Evolutionary conservation across 2,797 vertebrate genomes (phyloP).

Genomic region (Helarctos malayanus): DNA sequence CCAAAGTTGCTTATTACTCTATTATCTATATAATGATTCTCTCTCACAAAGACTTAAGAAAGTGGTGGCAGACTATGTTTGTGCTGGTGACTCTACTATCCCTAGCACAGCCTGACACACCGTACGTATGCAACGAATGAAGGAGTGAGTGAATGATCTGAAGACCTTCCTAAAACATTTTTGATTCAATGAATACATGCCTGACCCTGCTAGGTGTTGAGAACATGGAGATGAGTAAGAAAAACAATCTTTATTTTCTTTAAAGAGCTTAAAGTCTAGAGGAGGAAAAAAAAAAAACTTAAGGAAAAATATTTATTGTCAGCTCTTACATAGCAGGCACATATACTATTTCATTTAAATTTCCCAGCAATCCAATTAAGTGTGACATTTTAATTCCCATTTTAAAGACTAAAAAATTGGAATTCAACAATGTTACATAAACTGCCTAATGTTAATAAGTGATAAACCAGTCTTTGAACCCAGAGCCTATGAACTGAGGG

Average conservation of each 20-base stretch:
- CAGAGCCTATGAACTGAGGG: neutral
- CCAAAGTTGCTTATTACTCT: neutral
- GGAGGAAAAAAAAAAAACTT: neutral
- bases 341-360: slow-evolving; percentile 46
- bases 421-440: neutral
- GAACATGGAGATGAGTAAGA: neutral
- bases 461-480: slow-evolving; percentile 17
- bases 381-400: neutral
- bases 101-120: neutral
- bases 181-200: neutral
- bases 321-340: neutral
- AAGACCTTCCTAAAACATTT: slow-evolving; percentile 4
- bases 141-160: neutral
- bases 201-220: neutral
- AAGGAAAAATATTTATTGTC: neutral
- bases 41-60: neutral
- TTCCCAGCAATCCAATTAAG: neutral
- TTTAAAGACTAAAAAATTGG: slow-evolving; percentile 31
- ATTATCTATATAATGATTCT: neutral
- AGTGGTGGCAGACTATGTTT: neutral
- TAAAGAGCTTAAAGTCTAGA: slow-evolving; percentile 18
- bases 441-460: neutral
- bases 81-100: neutral
- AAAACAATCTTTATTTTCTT: neutral
- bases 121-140: neutral